Percentiles rank a stretch among this genome's conserved stretches.
Conservation (phyloP, 1,140 invertebrate species). For the Leptoteleia sp. region DNA sequence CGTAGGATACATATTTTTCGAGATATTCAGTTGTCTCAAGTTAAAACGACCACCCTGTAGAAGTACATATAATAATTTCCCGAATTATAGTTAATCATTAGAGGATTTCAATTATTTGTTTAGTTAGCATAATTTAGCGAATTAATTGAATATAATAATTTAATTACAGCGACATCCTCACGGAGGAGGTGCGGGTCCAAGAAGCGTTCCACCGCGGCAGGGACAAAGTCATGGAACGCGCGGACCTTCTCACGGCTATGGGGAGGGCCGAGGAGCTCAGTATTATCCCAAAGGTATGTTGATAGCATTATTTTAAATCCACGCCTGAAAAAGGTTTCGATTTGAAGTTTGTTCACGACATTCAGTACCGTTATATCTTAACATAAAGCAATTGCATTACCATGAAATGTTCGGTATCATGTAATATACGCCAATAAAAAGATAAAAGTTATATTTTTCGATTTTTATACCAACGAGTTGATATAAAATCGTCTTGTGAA, state of each 20-base stretch:
- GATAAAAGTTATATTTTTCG: no score
- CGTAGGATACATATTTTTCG: no score
- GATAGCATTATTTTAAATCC: conserved; percentile 23
- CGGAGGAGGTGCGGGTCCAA: conserved; percentile 79
- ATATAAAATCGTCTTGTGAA: no score
- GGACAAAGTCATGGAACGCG: conserved; percentile 74
- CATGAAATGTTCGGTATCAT: not conserved
- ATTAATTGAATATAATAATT: no score
- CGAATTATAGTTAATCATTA: no score
- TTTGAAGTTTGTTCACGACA: conserved; percentile 57
- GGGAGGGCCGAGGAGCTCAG: conserved; percentile 86
- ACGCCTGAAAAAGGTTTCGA: conserved; percentile 53
- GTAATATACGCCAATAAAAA: not conserved
- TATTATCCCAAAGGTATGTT: conserved; percentile 88
- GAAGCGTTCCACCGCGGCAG: conserved; percentile 81
- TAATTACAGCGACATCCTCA: conserved; percentile 78
- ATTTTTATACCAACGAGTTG: no score
- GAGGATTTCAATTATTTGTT: no score
- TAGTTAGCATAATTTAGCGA: no score
- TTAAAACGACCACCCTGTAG: no score
- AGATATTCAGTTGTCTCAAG: no score
- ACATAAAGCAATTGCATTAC: conserved; percentile 2
- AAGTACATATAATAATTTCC: no score
- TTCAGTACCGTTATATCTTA: conserved; percentile 1
- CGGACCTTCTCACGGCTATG: conserved; percentile 85